Percentiles rank a stretch among this genome's conserved stretches.
These are phyloP conservation scores for Pitta sordida DNA, from an alignment of 2,113 vertebrate species.

Conservation along the genomic window DNA sequence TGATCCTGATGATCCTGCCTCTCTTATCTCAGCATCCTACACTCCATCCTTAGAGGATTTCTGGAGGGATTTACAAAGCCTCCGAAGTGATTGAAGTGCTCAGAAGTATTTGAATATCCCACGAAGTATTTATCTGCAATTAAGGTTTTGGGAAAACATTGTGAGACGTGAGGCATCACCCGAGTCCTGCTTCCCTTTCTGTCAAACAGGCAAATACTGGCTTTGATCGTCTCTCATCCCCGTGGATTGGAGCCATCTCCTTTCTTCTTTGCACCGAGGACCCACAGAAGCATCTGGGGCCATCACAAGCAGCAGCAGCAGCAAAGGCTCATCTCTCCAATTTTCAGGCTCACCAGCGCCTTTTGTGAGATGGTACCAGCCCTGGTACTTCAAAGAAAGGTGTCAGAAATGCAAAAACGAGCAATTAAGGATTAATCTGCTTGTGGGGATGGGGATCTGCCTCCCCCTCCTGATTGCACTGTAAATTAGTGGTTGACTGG, in stretches of 20 bases:
- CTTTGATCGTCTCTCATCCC: neutral
- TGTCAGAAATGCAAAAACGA: constrained; percentile 9
- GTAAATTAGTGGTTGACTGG: neutral
- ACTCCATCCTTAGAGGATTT: accelerated
- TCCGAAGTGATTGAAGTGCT: neutral
- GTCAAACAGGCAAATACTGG: neutral
- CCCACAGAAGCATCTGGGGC: neutral
- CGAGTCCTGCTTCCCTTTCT: neutral
- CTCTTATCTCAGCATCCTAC: accelerated
- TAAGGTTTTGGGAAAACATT: neutral
- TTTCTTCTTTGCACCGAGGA: neutral
- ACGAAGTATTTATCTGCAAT: neutral
- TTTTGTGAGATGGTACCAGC: neutral
- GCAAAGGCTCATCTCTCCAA: neutral
- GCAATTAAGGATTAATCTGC: constrained; percentile 22
- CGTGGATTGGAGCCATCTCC: neutral
- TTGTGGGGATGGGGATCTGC: neutral
- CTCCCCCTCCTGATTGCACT: neutral
- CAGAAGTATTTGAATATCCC: neutral
- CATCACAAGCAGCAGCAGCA: neutral
- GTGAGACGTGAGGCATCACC: neutral
- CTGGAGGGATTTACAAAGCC: neutral
- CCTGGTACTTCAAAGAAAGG: neutral
- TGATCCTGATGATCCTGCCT: neutral
- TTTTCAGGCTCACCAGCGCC: neutral